Evolutionary conservation across 2,113 vertebrate genomes (phyloP).

Genomic region (Sterna hirundo): DNA sequence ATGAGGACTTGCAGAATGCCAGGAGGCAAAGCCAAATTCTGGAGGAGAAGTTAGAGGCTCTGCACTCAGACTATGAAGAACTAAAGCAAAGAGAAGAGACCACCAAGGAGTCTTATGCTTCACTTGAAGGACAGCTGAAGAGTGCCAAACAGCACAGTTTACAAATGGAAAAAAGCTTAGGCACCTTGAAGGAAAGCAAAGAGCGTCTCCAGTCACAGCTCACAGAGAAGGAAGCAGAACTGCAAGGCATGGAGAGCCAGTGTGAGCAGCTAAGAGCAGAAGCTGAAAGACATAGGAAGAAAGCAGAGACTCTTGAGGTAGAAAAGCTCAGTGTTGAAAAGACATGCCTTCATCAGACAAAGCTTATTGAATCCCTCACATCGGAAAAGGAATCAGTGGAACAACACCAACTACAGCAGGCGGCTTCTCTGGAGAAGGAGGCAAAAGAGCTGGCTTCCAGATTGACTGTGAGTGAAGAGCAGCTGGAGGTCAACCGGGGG

Average conservation of each 20-base stretch:
- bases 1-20: conserved; percentile 77
- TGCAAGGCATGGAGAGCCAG: conserved; percentile 66
- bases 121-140: conserved; percentile 74
- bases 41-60: conserved; percentile 69
- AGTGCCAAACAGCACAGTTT: conserved; percentile 73
- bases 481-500: conserved; percentile 75
- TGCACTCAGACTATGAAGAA: conserved; percentile 75
- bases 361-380: conserved; percentile 52
- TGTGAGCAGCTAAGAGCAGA: conserved; percentile 70
- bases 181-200: conserved; percentile 71
- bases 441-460: conserved; percentile 68
- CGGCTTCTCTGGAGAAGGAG: conserved; percentile 20
- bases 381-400: conserved; percentile 71
- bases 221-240: conserved; percentile 67
- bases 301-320: conserved; percentile 47
- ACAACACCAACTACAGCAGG: conserved; percentile 68
- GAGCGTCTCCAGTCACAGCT: conserved; percentile 73
- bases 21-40: conserved; percentile 67
- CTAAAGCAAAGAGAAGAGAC: conserved; percentile 74
- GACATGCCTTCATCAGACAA: conserved; percentile 65
- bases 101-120: conserved; percentile 61
- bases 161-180: conserved; percentile 76
- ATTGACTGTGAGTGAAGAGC: conserved; percentile 78
- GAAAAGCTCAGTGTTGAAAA: conserved; percentile 74
- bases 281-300: conserved; percentile 61